Percentiles rank a stretch among this genome's conserved stretches.
These are phyloP conservation scores for Dromococcyx pavoninus DNA, from an alignment of 2,797 vertebrate genomes.

Conservation along the genomic window DNA sequence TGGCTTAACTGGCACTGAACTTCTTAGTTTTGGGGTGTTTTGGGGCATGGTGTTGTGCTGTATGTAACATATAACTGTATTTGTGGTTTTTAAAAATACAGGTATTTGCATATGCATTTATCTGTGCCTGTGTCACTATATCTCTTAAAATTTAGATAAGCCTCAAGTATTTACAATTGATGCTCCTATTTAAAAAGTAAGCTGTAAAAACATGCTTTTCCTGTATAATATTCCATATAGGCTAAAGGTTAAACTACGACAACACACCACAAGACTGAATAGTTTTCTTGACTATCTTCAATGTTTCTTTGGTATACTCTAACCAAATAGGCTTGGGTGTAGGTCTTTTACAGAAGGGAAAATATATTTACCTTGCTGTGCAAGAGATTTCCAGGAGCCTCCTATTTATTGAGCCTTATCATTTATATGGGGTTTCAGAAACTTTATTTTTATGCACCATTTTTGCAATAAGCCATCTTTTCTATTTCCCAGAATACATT, in stretches of 20 bases:
- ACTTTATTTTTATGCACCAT: not conserved
- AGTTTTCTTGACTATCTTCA: not conserved
- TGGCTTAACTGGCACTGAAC: not conserved
- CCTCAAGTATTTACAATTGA: not conserved
- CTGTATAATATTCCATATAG: conserved; percentile 13
- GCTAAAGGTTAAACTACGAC: conserved; percentile 37
- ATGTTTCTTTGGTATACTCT: not conserved
- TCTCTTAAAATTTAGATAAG: not conserved
- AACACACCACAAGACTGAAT: not conserved
- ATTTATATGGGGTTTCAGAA: not conserved
- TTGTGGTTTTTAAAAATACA: not conserved
- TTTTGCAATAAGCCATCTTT: not conserved
- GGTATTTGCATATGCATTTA: not conserved
- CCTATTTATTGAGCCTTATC: not conserved
- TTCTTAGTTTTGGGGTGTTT: not conserved
- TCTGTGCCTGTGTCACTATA: not conserved
- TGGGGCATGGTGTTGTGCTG: not conserved
- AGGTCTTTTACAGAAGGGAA: not conserved
- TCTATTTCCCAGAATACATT: not conserved
- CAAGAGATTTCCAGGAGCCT: not conserved
- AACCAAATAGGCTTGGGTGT: not conserved
- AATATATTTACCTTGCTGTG: not conserved
- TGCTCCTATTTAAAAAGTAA: not conserved
- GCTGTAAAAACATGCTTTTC: not conserved
- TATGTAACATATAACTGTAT: not conserved